Evolutionary conservation across 2,888 invertebrate genomes (phyloP).

Genomic region (Brenthis daphne): DNA sequence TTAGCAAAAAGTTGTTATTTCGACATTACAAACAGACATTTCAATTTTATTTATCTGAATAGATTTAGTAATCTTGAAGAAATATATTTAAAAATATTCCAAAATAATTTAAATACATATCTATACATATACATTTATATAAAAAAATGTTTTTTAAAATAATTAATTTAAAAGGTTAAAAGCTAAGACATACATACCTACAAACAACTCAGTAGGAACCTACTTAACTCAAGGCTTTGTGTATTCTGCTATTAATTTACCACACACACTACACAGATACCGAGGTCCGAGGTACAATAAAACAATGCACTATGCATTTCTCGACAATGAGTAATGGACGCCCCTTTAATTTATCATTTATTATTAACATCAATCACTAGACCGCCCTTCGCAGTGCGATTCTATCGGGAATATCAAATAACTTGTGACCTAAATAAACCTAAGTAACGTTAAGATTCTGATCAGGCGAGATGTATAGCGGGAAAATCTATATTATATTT

Average conservation of each 20-base stretch:
- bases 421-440: slow-evolving; percentile 41
- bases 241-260: slow-evolving; percentile 12
- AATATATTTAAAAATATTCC: too few species aligned
- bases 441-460: slow-evolving; percentile 13
- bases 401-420: slow-evolving; percentile 40
- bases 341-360: slow-evolving; percentile 29
- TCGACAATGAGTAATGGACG: slow-evolving; percentile 33
- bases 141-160: too few species aligned
- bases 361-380: slow-evolving; percentile 16
- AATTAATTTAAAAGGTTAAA: too few species aligned
- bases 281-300: slow-evolving; percentile 10
- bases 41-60: too few species aligned
- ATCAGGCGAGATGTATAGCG: slow-evolving; percentile 6
- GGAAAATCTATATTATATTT: not conserved
- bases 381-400: slow-evolving; percentile 35
- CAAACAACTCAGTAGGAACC: not conserved
- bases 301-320: slow-evolving; percentile 32
- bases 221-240: not conserved
- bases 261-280: not conserved
- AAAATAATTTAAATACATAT: too few species aligned
- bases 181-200: not conserved
- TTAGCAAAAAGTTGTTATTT: too few species aligned
- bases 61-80: too few species aligned
- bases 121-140: too few species aligned
- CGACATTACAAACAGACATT: too few species aligned